phyloP scores from a whole-genome alignment of 2,113 vertebrate genomes.

The Azemiops feae region DNA sequence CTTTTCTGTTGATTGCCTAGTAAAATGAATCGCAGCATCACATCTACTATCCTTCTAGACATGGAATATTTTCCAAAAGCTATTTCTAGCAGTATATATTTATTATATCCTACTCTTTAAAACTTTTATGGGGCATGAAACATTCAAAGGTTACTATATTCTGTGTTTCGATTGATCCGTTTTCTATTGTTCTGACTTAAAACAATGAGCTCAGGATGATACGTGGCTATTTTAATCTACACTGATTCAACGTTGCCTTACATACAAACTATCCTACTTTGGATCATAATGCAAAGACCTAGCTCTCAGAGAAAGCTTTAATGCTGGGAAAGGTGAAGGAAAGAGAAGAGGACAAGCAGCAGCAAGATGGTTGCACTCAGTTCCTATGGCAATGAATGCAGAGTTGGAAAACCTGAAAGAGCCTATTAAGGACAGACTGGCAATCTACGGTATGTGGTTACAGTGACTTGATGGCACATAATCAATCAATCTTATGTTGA shows the following conservation, averaged over 20 bases:
- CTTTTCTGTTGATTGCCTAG: constrained; percentile 86
- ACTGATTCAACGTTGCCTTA: background rate
- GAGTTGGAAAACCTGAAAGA: background rate
- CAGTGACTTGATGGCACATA: background rate
- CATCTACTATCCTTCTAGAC: background rate
- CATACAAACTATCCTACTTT: background rate
- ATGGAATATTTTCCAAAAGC: background rate
- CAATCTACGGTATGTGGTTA: background rate
- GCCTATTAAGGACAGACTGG: background rate
- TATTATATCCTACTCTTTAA: background rate
- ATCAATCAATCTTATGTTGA: background rate
- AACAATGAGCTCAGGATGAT: no score
- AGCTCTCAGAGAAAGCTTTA: background rate
- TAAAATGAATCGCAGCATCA: constrained; percentile 16
- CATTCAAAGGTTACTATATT: background rate
- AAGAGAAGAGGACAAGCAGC: background rate
- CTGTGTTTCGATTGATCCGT: background rate
- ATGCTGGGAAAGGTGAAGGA: background rate
- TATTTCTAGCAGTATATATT: fast-evolving
- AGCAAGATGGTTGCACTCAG: background rate
- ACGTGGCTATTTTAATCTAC: no score
- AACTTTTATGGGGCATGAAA: background rate
- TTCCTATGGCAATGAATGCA: background rate
- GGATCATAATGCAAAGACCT: background rate
- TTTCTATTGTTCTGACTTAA: background rate